Evolutionary conservation across 92 coral and sea anemone species (phyloP), one percentile per base, ranked within the genome.

Genomic region (Porites evermanni): DNA sequence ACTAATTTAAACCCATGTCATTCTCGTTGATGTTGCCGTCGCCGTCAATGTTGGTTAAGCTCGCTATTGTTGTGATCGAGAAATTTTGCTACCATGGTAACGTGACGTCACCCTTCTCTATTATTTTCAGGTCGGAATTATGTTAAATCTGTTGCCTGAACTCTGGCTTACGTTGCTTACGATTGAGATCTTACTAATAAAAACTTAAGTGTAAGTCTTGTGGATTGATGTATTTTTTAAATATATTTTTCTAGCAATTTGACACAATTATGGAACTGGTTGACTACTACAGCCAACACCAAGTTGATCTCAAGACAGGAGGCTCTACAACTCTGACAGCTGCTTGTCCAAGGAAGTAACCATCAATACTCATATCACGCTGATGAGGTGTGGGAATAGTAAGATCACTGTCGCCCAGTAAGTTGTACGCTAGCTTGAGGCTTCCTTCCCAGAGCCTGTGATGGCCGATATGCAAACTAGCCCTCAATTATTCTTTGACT

Each of bases 261-360:
- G 87, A 70, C 64, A 79, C 91, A 72, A 87, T 94, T 47, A 17
- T 81, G 32, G 92, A 90, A 18, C 81, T 94, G 24, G 95, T 94
- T 74, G 75, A 74, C 11, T 75, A 87, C 80, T 88, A 90, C 87
- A 92, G 94, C 23, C 88, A 93, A 21, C 72, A 90, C 63, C 90
- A 79, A 0, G 94, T 94, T 67, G 95, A 94, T 24, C 92, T 94
- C 56, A 90, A 58, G 72, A 77, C 91, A 2, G 98, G 98, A 24
- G 95, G 98, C 53, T 68, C 89, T 32, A 94, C 98, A 6, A 66
- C 71, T 5, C 89, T 94, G 69, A 90, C 98, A 1, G 79, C 89
- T 20, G 88, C 92, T 18, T 92, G 94, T 24, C 96, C 85, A 17
- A 53, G 64, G 73, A 63, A 26, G 50, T 54, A 53, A 81, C 59